Evolutionary conservation across 2,888 invertebrate species (phyloP).

Genomic region (Gymnosoma rotundatum): DNA sequence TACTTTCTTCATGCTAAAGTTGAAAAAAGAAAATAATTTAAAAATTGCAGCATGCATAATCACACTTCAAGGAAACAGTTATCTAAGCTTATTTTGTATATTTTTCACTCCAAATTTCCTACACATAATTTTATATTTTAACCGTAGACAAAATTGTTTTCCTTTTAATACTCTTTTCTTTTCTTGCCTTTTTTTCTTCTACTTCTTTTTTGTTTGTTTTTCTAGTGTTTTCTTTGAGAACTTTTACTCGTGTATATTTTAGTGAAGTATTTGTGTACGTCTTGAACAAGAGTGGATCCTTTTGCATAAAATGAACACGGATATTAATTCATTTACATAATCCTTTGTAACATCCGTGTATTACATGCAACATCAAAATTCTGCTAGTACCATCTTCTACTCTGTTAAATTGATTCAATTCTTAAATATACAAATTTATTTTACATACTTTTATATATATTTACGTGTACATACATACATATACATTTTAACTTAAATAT

Average conservation of each 20-base stretch:
- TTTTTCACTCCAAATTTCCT: constrained; percentile 23
- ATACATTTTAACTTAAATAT: constrained; percentile 23
- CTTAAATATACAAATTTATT: background rate
- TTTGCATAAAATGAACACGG: constrained; percentile 67
- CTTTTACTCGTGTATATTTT: constrained; percentile 3
- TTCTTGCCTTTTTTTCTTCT: background rate
- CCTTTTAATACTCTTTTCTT: background rate
- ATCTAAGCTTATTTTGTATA: constrained; percentile 25
- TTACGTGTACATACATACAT: background rate
- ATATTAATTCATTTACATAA: constrained; percentile 71
- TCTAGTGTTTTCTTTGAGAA: background rate
- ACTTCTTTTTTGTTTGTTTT: background rate
- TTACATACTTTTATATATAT: no score
- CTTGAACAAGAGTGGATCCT: constrained; percentile 32
- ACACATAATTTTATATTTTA: background rate
- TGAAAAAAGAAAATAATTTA: background rate
- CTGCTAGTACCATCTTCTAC: constrained; percentile 38
- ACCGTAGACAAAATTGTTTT: background rate
- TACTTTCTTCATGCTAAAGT: background rate
- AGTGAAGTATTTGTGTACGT: background rate
- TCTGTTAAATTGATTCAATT: constrained; percentile 50
- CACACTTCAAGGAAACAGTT: constrained; percentile 29
- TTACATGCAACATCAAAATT: constrained; percentile 66
- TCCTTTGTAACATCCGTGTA: constrained; percentile 68
- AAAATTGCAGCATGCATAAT: constrained; percentile 23